These are phyloP conservation scores for Stegophylla sp. DNA, from an alignment of 2,888 invertebrate genomes.

Conservation along the genomic window DNA sequence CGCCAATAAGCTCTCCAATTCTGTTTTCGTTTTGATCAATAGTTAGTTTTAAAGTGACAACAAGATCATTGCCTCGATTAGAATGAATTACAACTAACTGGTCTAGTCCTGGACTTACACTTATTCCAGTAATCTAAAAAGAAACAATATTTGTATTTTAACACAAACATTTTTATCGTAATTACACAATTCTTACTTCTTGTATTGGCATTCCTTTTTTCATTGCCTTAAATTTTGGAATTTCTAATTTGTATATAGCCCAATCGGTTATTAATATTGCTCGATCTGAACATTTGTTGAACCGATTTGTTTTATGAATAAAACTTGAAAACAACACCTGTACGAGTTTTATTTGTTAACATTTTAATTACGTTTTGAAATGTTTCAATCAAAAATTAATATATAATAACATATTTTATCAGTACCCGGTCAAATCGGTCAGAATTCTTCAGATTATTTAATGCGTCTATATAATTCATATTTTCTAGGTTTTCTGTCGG, in stretches of 20 bases:
- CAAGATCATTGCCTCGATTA: conserved; percentile 86
- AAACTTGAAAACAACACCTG: conserved; percentile 73
- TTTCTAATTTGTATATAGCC: conserved; percentile 86
- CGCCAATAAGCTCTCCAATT: conserved; percentile 86
- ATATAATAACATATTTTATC: no score
- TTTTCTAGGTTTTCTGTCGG: conserved; percentile 74
- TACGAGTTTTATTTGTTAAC: conserved; percentile 60
- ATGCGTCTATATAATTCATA: conserved; percentile 72
- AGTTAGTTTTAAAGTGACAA: conserved; percentile 73
- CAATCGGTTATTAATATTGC: conserved; percentile 87
- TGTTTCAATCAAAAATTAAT: no score
- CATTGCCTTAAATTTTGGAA: conserved; percentile 84
- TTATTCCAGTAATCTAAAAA: conserved; percentile 78
- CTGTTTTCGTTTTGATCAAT: conserved; percentile 71
- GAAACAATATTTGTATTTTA: conserved; percentile 29
- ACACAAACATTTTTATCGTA: neutral
- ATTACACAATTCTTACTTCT: conserved; percentile 68
- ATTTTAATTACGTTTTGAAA: no score
- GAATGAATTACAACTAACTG: conserved; percentile 88
- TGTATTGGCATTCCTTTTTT: conserved; percentile 82
- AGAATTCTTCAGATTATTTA: conserved; percentile 73
- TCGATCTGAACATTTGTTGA: conserved; percentile 83
- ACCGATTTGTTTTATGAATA: conserved; percentile 75
- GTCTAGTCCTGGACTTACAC: conserved; percentile 84
- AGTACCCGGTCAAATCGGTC: conserved; percentile 70